These are phyloP conservation scores for Noctilio leporinus DNA, from an alignment of 2,113 vertebrate genomes.

Conservation along the genomic window DNA sequence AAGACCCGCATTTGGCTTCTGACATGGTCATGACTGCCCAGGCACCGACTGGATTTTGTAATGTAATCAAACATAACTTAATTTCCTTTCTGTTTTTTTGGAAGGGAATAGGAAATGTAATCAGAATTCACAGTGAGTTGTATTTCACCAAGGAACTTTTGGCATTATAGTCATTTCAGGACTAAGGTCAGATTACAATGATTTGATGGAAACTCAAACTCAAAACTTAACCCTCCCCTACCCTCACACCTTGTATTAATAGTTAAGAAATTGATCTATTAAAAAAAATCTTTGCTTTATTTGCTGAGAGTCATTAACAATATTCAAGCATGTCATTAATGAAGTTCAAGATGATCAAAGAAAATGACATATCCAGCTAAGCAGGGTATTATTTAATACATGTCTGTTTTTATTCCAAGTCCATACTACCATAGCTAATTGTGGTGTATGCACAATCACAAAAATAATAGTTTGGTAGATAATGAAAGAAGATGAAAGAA, in stretches of 20 bases:
- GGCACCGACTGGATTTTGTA: slow-evolving; percentile 38
- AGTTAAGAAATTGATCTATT: background rate
- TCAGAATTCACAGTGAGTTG: slow-evolving; percentile 66
- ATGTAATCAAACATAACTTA: slow-evolving; percentile 67
- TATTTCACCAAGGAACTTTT: slow-evolving; percentile 51
- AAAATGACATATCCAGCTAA: background rate
- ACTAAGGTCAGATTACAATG: slow-evolving; percentile 33
- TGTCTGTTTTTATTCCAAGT: background rate
- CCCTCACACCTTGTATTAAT: slow-evolving; percentile 21
- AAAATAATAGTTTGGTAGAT: background rate
- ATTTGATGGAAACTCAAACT: slow-evolving; percentile 37
- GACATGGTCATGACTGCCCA: slow-evolving; percentile 11
- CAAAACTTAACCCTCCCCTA: slow-evolving; percentile 16
- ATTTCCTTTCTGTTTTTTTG: slow-evolving; percentile 67
- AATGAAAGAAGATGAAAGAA: slow-evolving; percentile 41
- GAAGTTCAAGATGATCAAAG: background rate
- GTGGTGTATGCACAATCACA: slow-evolving; percentile 9
- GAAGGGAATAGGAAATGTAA: slow-evolving; percentile 64
- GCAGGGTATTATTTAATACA: background rate
- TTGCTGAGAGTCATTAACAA: background rate
- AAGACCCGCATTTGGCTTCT: background rate
- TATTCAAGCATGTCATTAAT: background rate
- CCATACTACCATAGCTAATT: background rate
- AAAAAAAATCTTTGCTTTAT: background rate
- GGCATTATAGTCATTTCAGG: slow-evolving; percentile 23